Evolutionary conservation across 2,113 vertebrate species (phyloP), one percentile per base, ranked within the genome.

Genomic region (Stigmatopora nigra): DNA sequence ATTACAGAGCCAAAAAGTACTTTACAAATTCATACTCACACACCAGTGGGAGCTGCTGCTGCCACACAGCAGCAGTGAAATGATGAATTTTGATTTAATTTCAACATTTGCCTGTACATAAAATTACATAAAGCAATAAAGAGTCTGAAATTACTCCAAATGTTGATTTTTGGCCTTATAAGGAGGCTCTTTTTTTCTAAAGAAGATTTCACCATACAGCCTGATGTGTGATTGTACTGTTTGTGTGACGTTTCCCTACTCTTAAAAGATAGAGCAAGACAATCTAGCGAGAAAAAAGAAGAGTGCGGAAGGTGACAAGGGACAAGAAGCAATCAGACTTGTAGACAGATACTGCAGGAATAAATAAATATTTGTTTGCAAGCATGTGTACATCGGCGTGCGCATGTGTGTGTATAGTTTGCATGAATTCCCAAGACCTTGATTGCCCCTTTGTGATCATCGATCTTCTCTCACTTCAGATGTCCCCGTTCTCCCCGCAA

Each of bases 281-380:
- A 12, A 69, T 63, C 61, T 36, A 12, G 2, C 4, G 60, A 44
- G 13, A 63, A 61, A 46, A 48, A 31, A 25, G 71, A 79, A 66
- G 59, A 69, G 71, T 82, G 80, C 86, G 83, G 78, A 87, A 89
- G 85, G 87, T 88, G 83, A 89, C 69, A 52, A 67, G 38, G 81
- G 79, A 86, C 82, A 82, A 72, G 70, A 73, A 69, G 76, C 83
- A 89, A 89, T 89, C 87, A 84, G 68, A 70, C 38, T 45, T 67
- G 72, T 67, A 71, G 71, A 79, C 72, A 38, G 71, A 65, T 68
- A 62, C 64, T 70, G 64, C 55, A 77, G 58, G 45, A 44, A 60
- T 58, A 64, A 64, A 47, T 68, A 59, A 72, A 47, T 71, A 67
- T 61, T 60, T 68, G 62, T 63, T 45, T 19, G 68, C 64, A 47